A percentile compares a stretch with the other conserved stretches of the same genome.
Conservation (phyloP, 2,113 vertebrate genomes). For the Polypterus bichir region DNA sequence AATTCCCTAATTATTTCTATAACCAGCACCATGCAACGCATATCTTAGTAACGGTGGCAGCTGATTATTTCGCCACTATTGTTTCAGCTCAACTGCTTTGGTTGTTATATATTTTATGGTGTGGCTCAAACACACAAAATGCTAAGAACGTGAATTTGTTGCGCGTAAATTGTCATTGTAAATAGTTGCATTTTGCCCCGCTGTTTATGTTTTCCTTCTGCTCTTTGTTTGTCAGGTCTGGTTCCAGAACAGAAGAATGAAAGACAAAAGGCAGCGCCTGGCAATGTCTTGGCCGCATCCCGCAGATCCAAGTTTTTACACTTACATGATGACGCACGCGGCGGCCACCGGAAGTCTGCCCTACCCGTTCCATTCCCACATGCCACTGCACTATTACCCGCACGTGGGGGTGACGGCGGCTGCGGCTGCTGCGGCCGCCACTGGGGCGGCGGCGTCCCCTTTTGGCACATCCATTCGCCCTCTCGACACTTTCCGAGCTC, state of each 20-base stretch:
- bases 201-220: conserved; percentile 10
- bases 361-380: conserved; percentile 96
- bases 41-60: too few relatives aligned
- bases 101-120: background rate
- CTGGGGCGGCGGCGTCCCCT: conserved; percentile 73
- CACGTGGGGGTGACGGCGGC: conserved; percentile 91
- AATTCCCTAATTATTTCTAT: too few relatives aligned
- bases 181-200: too few relatives aligned
- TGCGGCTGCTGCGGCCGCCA: conserved; percentile 72
- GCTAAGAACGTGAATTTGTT: too few relatives aligned
- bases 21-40: too few relatives aligned
- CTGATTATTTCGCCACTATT: too few relatives aligned
- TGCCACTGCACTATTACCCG: conserved; percentile 94
- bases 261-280: conserved; percentile 91
- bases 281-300: conserved; percentile 98
- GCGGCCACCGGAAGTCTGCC: conserved; percentile 93
- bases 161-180: too few relatives aligned
- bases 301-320: conserved; percentile 97
- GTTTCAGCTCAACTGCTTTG: too few relatives aligned
- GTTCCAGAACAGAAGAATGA: conserved; percentile 93
- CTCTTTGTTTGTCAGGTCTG: conserved; percentile 63
- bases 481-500: conserved; percentile 90
- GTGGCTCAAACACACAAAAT: background rate
- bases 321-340: conserved; percentile 98
- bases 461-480: conserved; percentile 88